A percentile compares a stretch with the other conserved stretches of the same genome.
phyloP scores from a whole-genome alignment of 1,140 invertebrate species.

The Batillaria attramentaria region DNA sequence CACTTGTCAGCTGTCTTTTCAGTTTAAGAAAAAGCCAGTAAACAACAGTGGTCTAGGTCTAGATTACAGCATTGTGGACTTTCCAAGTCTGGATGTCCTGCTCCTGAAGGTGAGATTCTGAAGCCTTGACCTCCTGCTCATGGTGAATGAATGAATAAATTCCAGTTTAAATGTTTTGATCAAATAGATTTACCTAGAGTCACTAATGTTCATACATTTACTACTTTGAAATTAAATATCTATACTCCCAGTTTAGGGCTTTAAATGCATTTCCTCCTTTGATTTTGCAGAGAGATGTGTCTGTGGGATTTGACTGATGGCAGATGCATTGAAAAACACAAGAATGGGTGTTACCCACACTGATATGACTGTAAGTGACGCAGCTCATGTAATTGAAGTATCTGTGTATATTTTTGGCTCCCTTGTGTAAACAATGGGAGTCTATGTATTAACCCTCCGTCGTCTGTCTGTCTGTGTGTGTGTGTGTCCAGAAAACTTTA shows the following conservation, averaged over 20 bases:
- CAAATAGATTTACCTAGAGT: no score
- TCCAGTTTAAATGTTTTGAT: no score
- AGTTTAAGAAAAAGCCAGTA: no score
- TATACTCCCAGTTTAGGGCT: background rate
- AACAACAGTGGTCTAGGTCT: no score
- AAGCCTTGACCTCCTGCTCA: no score
- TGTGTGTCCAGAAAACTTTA: background rate
- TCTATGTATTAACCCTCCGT: background rate
- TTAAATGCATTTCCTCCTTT: constrained; percentile 28
- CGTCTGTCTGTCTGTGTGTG: background rate
- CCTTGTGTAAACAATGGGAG: background rate
- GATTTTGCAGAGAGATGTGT: constrained; percentile 90
- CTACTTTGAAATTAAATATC: background rate
- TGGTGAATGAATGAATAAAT: no score
- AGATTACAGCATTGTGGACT: no score
- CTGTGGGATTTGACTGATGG: constrained; percentile 98
- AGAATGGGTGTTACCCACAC: constrained; percentile 94
- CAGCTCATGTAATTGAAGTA: no score
- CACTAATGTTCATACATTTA: background rate
- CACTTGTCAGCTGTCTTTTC: no score
- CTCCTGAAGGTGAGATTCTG: no score
- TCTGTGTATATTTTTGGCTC: no score
- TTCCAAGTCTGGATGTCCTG: no score
- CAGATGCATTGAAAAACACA: constrained; percentile 91
- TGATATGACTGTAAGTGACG: constrained; percentile 85